Evolutionary conservation across 2,888 invertebrate genomes (phyloP).

Genomic region (Nemotelus pantherinus): DNA sequence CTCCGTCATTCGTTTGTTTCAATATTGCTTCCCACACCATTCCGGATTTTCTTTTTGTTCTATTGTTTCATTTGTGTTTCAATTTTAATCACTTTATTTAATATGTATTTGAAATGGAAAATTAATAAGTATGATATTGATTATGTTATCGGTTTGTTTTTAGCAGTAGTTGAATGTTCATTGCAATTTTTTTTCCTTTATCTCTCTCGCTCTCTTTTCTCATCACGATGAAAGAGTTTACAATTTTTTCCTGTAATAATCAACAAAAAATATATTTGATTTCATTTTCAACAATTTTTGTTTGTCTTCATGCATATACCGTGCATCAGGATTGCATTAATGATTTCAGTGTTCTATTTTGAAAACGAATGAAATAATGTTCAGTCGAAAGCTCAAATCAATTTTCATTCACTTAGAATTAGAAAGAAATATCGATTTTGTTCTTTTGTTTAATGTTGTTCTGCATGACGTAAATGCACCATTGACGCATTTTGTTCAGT

Average conservation of each 20-base stretch:
- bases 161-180: conserved; percentile 37
- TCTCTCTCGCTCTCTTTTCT: background rate
- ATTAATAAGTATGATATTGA: conserved; percentile 19
- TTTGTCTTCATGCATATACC: conserved; percentile 27
- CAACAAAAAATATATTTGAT: conserved; percentile 27
- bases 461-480: conserved; percentile 37
- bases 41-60: conserved; percentile 60
- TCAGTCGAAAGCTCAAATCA: conserved; percentile 6
- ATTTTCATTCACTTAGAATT: conserved; percentile 41
- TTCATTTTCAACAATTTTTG: conserved; percentile 42
- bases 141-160: conserved; percentile 41
- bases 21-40: conserved; percentile 67
- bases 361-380: background rate
- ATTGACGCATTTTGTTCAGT: conserved; percentile 7
- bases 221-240: conserved; percentile 23
- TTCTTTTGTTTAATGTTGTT: conserved; percentile 39
- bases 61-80: conserved; percentile 27
- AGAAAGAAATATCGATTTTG: conserved; percentile 30
- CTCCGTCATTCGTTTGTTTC: conserved; percentile 64
- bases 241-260: conserved; percentile 28
- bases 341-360: conserved; percentile 2
- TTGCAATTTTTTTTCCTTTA: conserved; percentile 37
- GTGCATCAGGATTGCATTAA: background rate
- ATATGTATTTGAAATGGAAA: conserved; percentile 36
- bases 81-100: conserved; percentile 39